Conservation (phyloP, 2,888 invertebrate species). For the Hyles lineata region DNA sequence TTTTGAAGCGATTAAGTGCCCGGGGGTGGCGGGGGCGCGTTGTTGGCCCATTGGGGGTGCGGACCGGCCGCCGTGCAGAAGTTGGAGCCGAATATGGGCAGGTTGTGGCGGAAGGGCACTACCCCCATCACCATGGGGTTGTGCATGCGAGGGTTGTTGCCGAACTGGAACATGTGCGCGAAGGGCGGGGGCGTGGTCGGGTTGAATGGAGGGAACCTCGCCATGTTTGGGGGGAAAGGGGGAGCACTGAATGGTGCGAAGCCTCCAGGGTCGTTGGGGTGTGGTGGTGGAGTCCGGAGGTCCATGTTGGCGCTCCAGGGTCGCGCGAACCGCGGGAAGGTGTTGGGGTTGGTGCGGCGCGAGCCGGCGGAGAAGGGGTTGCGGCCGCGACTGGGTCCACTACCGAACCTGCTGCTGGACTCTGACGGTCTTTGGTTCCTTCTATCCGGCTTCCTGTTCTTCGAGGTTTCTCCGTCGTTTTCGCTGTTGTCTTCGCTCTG, state of each 20-base stretch:
- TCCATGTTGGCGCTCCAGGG: slow-evolving; percentile 56
- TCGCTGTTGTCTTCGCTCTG: slow-evolving; percentile 50
- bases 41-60: slow-evolving; percentile 65
- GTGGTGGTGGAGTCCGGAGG: slow-evolving; percentile 60
- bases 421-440: slow-evolving; percentile 76
- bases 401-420: slow-evolving; percentile 74
- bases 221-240: slow-evolving; percentile 51
- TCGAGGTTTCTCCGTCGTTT: slow-evolving; percentile 65
- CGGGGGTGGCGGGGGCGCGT: slow-evolving; percentile 72
- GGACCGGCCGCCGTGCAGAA: slow-evolving; percentile 57
- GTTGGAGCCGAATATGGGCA: slow-evolving; percentile 61
- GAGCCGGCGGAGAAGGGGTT: slow-evolving; percentile 65
- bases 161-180: slow-evolving; percentile 61
- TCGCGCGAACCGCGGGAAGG: slow-evolving; percentile 54
- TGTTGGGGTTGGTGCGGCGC: slow-evolving; percentile 56
- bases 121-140: slow-evolving; percentile 48
- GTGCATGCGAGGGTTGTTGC: slow-evolving; percentile 56
- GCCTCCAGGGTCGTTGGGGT: slow-evolving; percentile 45
- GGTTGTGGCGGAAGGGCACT: slow-evolving; percentile 56
- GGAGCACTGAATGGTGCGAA: slow-evolving; percentile 50
- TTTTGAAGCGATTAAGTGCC: slow-evolving; percentile 65
- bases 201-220: slow-evolving; percentile 57
- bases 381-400: slow-evolving; percentile 67
- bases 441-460: slow-evolving; percentile 57
- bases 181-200: slow-evolving; percentile 49